Conservation (phyloP, 2,888 invertebrate genomes). For the Scelioninae gen. 1 region DNA sequence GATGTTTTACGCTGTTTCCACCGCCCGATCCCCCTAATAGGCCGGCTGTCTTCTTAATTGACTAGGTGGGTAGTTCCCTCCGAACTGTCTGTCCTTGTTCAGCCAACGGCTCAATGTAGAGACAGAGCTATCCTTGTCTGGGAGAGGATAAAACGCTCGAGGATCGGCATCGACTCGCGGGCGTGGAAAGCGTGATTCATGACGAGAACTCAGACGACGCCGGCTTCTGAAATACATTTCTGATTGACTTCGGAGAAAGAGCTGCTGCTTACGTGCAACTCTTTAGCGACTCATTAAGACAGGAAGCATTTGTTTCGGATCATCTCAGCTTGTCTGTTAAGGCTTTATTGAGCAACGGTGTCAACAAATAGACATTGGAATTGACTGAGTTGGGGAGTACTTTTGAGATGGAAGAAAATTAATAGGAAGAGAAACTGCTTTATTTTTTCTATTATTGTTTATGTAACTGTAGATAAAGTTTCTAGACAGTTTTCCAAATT, state of each 20-base stretch:
- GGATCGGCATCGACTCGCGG: conserved; percentile 60
- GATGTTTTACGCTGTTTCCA: conserved; percentile 72
- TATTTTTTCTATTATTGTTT: too few relatives aligned
- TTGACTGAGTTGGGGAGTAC: background rate
- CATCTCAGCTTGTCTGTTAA: conserved; percentile 33
- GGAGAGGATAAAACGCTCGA: conserved; percentile 39
- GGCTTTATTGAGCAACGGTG: conserved; percentile 53
- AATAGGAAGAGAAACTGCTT: background rate
- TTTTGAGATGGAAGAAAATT: background rate
- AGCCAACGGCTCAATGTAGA: too few relatives aligned
- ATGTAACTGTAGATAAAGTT: too few relatives aligned
- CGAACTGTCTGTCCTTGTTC: too few relatives aligned
- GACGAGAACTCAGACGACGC: conserved; percentile 39
- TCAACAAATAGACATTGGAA: conserved; percentile 39
- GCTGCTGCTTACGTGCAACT: conserved; percentile 28
- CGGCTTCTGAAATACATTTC: conserved; percentile 54
- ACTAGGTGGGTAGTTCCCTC: conserved; percentile 79
- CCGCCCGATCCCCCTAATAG: conserved; percentile 78
- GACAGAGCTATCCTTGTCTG: too few relatives aligned
- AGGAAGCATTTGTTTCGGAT: conserved; percentile 65
- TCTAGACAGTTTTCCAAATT: too few relatives aligned
- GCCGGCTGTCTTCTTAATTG: conserved; percentile 83
- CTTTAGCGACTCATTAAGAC: conserved; percentile 66
- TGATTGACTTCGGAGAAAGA: conserved; percentile 57
- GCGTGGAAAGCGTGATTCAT: conserved; percentile 69